Evolutionary conservation across 64 coral and sea anemone genomes (phyloP), one percentile per base, ranked within the genome.

Genomic region (Exaiptasia diaphana): DNA sequence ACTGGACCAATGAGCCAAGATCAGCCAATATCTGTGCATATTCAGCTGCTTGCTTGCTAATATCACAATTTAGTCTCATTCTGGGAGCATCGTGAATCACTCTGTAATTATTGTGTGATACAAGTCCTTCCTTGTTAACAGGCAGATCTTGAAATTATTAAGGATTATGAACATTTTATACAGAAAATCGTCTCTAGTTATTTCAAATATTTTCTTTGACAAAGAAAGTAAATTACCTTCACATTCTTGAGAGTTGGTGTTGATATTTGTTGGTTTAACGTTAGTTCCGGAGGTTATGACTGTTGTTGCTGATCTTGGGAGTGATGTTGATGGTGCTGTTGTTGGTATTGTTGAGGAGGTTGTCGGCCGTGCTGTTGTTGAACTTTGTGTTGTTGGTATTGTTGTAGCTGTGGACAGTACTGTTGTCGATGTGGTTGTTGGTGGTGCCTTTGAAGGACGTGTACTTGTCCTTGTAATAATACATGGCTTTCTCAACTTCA

Each of bases 21-120:
- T 76, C 64, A 3, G 91, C 91, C 6, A 95, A 45, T 24, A 84
- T 72, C 41, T 89, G 72, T 22, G 91, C 91, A 50, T 88, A 89
- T 10, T 64, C 50, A 4, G 76, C 35, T 3, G 90, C 77, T 31
- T 74, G 35, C 30, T 43, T 42, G 25, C 83, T 84, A 85, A 95
- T 89, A 22, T 74, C 74, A 34, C 68, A 77, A 43, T 85, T 95
- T 31, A 95, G 34, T 57, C 45, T 89, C 86, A 95, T 74, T 20
- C 80, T 30, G 5, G 91, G 78, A 0, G 85, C 80, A 40, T 75
- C 53, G 36, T 95, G 91, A 17, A 95, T 84, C 0, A 41, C 80
- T 21, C 91, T 79, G 67, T 89, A 95, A 50, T 88, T 85, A n/a
- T 95, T 95, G 46, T 95, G 91, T 41, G 82, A 72, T 1, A 24